Evolutionary conservation across 2,113 vertebrate genomes (phyloP).

Genomic region (Ovis canadensis): DNA sequence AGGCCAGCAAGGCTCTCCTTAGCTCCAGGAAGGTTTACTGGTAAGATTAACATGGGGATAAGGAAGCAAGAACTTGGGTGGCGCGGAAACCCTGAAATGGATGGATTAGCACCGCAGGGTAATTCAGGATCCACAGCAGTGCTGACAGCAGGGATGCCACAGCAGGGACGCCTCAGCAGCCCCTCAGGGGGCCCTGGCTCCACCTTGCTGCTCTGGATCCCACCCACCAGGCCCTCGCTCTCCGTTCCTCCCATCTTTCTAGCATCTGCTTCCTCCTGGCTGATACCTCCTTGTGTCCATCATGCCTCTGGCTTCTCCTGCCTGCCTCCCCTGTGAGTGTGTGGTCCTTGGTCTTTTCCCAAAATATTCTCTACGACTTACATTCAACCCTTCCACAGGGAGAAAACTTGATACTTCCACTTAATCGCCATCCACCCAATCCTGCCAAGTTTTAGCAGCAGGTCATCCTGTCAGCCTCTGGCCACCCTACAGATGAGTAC

Average conservation of each 20-base stretch:
- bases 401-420: not conserved
- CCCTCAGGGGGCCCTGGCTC: too few relatives aligned
- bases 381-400: not conserved
- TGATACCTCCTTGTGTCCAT: not conserved
- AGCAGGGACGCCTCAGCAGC: too few relatives aligned
- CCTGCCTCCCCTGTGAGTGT: not conserved
- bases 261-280: not conserved
- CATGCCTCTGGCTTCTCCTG: not conserved
- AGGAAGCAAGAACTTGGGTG: not conserved
- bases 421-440: not conserved
- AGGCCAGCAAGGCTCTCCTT: not conserved
- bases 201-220: not conserved
- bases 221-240: accelerated
- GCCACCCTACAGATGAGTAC: not conserved
- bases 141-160: too few relatives aligned
- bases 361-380: not conserved
- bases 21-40: not conserved
- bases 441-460: not conserved
- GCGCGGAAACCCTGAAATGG: not conserved
- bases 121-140: not conserved
- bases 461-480: not conserved
- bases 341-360: not conserved
- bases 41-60: not conserved
- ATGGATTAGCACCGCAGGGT: not conserved
- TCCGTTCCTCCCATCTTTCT: not conserved